Percentiles rank a stretch among this genome's conserved stretches.
Evolutionary conservation across 1,140 invertebrate species (phyloP).

Genomic region (Drosophila nigrodunni): DNA sequence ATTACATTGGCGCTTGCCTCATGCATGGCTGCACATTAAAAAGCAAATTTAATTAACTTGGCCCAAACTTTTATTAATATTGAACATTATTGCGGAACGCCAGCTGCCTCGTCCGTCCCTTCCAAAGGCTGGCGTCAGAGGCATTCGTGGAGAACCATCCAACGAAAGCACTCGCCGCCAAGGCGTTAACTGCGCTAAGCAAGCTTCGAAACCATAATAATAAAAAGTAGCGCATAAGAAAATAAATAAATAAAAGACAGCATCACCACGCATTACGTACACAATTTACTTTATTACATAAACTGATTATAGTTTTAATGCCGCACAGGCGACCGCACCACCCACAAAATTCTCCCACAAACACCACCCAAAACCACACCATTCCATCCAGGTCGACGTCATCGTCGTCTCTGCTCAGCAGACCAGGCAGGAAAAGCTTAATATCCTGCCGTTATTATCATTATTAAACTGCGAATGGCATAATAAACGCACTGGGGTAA

Average conservation of each 20-base stretch:
- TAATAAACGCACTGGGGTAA: conserved; percentile 79
- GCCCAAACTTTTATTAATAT: conserved; percentile 81
- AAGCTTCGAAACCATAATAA: conserved; percentile 64
- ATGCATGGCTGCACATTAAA: conserved; percentile 80
- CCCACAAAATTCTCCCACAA: background rate
- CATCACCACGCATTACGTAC: conserved; percentile 80
- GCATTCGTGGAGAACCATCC: background rate
- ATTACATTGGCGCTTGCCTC: conserved; percentile 68
- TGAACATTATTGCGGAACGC: conserved; percentile 65
- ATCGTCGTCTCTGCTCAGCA: conserved; percentile 28
- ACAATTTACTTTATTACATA: conserved; percentile 83
- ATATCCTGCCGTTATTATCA: conserved; percentile 82
- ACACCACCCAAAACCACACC: background rate
- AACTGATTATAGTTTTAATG: conserved; percentile 83
- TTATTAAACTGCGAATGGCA: conserved; percentile 83
- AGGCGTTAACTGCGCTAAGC: conserved; percentile 71
- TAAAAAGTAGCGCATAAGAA: conserved; percentile 78
- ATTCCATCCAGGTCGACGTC: conserved; percentile 13
- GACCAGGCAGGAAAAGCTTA: conserved; percentile 76
- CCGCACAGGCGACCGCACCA: conserved; percentile 42
- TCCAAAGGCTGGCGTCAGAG: background rate
- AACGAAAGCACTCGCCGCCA: background rate
- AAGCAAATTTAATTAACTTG: conserved; percentile 82
- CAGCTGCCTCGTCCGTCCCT: conserved; percentile 32
- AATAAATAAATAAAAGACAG: conserved; percentile 81